Evolutionary conservation across 2,888 invertebrate species (phyloP).

Genomic region (Apodemia mormo): DNA sequence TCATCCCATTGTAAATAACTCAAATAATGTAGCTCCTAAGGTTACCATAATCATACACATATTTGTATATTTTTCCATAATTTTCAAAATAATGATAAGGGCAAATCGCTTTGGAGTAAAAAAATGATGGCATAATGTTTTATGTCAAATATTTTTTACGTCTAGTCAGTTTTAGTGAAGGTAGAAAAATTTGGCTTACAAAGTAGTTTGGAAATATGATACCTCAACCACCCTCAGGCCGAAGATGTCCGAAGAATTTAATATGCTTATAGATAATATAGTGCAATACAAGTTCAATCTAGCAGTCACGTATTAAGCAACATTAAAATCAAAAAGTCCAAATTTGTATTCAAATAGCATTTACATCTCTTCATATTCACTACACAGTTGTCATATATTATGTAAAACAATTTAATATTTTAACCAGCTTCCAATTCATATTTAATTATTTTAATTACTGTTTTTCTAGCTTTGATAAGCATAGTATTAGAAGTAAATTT

Average conservation of each 20-base stretch:
- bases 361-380: neutral
- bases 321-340: neutral
- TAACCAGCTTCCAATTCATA: conserved; percentile 21
- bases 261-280: conserved; percentile 6
- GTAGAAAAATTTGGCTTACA: conserved; percentile 47
- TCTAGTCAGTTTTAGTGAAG: conserved; percentile 72
- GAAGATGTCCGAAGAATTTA: conserved; percentile 20
- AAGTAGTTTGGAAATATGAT: conserved; percentile 30
- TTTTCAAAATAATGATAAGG: conserved; percentile 43
- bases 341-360: neutral
- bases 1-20: conserved; percentile 61
- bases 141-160: conserved; percentile 60
- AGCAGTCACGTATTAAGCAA: neutral
- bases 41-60: conserved; percentile 53
- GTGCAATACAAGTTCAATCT: conserved; percentile 3
- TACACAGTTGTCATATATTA: neutral
- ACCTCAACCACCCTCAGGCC: conserved; percentile 21
- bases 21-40: conserved; percentile 53
- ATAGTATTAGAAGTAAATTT: conserved; percentile 33
- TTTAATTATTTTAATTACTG: conserved; percentile 46
- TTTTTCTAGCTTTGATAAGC: conserved; percentile 47
- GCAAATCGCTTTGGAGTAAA: conserved; percentile 63
- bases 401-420: neutral
- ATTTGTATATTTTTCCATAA: conserved; percentile 76
- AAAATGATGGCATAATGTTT: conserved; percentile 49